Percentiles rank a stretch among this genome's conserved stretches.
Evolutionary conservation across 2,113 vertebrate genomes (phyloP).

Genomic region (Raja brachyura): DNA sequence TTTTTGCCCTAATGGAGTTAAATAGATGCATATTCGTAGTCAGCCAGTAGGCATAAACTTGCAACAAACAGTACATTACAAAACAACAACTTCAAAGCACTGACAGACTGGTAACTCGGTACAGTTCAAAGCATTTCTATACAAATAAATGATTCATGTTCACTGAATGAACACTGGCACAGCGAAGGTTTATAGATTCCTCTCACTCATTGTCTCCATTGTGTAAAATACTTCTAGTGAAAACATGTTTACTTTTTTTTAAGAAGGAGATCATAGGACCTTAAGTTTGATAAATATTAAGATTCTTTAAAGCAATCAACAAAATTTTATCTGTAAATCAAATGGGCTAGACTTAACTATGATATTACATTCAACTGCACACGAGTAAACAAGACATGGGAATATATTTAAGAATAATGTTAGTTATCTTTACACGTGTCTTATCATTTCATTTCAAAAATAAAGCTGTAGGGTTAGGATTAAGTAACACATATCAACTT

Average conservation of each 20-base stretch:
- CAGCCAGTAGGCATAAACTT: slow-evolving; percentile 21
- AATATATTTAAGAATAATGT: neutral
- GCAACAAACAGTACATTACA: slow-evolving; percentile 35
- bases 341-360: neutral
- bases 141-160: slow-evolving; percentile 33
- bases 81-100: slow-evolving; percentile 38
- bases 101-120: neutral
- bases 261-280: slow-evolving; percentile 27
- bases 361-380: neutral
- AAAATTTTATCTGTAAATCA: neutral
- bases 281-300: slow-evolving; percentile 17
- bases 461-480: neutral
- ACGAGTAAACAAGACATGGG: slow-evolving; percentile 25
- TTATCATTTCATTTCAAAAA: neutral
- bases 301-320: slow-evolving; percentile 31
- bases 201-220: slow-evolving; percentile 26
- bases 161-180: slow-evolving; percentile 23
- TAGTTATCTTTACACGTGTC: slow-evolving; percentile 14
- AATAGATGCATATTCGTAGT: slow-evolving; percentile 14
- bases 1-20: neutral
- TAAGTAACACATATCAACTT: neutral
- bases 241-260: slow-evolving; percentile 32
- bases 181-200: slow-evolving; percentile 14
- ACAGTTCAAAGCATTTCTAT: slow-evolving; percentile 22
- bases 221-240: slow-evolving; percentile 25